Evolutionary conservation across 2,113 vertebrate genomes (phyloP).

Genomic region (Condylura cristata): DNA sequence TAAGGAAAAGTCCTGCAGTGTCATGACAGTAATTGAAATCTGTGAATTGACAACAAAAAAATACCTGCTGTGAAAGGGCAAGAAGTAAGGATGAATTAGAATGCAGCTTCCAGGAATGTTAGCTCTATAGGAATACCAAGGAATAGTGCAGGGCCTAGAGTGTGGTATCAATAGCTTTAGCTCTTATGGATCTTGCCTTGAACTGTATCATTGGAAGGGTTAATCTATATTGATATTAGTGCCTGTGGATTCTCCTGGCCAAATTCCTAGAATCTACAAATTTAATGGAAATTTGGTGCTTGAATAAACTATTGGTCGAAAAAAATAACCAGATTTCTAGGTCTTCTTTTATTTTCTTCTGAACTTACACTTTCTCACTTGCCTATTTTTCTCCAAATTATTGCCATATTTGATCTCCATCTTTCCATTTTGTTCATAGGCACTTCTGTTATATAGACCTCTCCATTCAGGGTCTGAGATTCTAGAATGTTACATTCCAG

Average conservation of each 20-base stretch:
- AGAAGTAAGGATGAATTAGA: background rate
- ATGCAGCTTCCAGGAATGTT: background rate
- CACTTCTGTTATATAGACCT: background rate
- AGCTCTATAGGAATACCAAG: background rate
- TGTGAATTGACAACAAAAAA: background rate
- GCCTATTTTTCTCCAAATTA: background rate
- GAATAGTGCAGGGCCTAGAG: background rate
- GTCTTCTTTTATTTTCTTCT: background rate
- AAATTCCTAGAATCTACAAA: background rate
- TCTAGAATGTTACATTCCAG: background rate
- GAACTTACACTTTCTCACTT: background rate
- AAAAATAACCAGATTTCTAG: background rate
- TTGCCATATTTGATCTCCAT: background rate
- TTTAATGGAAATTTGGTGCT: background rate
- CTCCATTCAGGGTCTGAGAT: background rate
- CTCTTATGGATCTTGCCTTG: background rate
- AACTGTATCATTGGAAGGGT: background rate
- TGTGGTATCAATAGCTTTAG: background rate
- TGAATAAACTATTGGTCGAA: conserved; percentile 14
- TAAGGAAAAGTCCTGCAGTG: background rate
- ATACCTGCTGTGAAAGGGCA: background rate
- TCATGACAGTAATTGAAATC: background rate
- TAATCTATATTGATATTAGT: background rate
- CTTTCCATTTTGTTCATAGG: background rate
- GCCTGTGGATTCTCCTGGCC: background rate